Evolutionary conservation across 2,113 vertebrate genomes (phyloP).

Genomic region (Upupa epops): DNA sequence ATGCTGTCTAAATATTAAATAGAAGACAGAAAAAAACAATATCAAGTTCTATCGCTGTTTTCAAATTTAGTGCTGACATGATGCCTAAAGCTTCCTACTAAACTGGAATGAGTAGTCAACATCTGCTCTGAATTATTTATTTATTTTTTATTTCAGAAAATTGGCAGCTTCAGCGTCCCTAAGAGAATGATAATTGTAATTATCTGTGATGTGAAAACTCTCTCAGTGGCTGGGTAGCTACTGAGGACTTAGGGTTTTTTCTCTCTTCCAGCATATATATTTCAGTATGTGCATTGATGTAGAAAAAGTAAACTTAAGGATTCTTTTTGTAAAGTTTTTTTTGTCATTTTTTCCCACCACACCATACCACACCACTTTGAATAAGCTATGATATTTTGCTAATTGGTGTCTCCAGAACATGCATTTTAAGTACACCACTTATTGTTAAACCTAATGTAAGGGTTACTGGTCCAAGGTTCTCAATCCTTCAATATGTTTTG

Average conservation of each 20-base stretch:
- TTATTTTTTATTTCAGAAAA: slow-evolving; percentile 59
- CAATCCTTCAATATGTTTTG: neutral
- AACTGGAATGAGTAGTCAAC: slow-evolving; percentile 53
- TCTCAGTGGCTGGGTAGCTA: slow-evolving; percentile 50
- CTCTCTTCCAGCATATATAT: neutral
- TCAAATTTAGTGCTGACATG: slow-evolving; percentile 32
- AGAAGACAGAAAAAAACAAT: neutral
- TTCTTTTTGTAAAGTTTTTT: neutral
- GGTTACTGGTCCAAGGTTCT: neutral
- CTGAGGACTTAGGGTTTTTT: neutral
- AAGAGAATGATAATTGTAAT: slow-evolving; percentile 73
- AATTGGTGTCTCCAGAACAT: neutral
- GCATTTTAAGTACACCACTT: neutral
- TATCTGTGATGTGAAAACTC: slow-evolving; percentile 68
- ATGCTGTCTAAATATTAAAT: neutral
- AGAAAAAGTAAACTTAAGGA: neutral
- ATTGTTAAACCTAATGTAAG: neutral
- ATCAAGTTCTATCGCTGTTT: neutral
- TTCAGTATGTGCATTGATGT: neutral
- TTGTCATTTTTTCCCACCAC: neutral
- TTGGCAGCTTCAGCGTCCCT: slow-evolving; percentile 62
- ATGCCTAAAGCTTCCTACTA: slow-evolving; percentile 46
- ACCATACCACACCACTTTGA: neutral
- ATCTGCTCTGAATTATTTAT: slow-evolving; percentile 70
- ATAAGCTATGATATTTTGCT: neutral